Conservation (phyloP, 2,797 vertebrate genomes). For the Amphiprion clarkii region DNA sequence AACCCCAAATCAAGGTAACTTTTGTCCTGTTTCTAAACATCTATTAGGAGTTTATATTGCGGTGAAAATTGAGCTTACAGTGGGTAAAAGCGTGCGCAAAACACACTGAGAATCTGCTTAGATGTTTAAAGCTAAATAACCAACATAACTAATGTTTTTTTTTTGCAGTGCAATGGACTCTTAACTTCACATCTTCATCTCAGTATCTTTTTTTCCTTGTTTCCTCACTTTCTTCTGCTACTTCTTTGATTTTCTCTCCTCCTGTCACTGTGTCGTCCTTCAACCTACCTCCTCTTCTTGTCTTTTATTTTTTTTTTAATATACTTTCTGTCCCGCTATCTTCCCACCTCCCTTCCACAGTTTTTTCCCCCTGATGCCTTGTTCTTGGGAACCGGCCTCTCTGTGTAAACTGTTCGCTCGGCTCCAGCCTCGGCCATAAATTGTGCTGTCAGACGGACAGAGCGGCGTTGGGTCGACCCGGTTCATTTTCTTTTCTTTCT, state of each 20-base stretch:
- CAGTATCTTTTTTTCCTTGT: constrained; percentile 38
- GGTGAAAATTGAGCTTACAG: too few species aligned
- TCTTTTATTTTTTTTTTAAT: not conserved
- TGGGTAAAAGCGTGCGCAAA: too few species aligned
- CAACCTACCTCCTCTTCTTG: constrained; percentile 12
- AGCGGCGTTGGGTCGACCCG: constrained; percentile 62
- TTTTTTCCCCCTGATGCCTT: not conserved
- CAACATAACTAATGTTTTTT: too few species aligned
- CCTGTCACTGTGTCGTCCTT: not conserved
- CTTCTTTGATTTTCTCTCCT: not conserved
- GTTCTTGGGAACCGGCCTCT: constrained; percentile 67
- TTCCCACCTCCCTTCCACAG: constrained; percentile 21
- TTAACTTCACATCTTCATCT: not conserved
- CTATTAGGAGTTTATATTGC: too few species aligned
- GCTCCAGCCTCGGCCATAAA: constrained; percentile 78
- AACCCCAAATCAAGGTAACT: too few species aligned
- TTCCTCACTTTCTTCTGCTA: not conserved
- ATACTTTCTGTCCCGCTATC: constrained; percentile 26
- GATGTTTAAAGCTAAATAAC: too few species aligned
- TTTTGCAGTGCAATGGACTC: too few species aligned
- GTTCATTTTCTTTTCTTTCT: constrained; percentile 25
- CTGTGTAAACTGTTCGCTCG: constrained; percentile 81
- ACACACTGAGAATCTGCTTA: too few species aligned
- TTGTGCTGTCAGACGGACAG: constrained; percentile 80
- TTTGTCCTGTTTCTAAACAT: too few species aligned